phyloP scores from a whole-genome alignment of 2,113 vertebrate genomes.

The Pipra filicauda region DNA sequence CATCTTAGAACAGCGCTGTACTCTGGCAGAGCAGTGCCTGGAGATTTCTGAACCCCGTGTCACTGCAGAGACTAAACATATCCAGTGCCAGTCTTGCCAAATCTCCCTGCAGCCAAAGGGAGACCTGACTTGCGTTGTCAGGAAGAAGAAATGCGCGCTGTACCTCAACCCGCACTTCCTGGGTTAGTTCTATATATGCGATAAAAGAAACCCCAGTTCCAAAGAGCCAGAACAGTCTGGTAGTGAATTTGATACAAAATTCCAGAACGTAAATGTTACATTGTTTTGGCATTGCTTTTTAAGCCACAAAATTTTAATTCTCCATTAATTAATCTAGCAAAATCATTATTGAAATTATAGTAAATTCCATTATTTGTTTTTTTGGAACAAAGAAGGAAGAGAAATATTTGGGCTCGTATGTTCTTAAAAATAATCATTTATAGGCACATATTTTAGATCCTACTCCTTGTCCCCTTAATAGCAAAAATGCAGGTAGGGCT shows the following conservation, averaged over 20 bases:
- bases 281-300: not conserved
- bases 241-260: not conserved
- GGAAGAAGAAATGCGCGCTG: not conserved
- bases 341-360: not conserved
- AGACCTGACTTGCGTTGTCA: not conserved
- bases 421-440: not conserved
- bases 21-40: not conserved
- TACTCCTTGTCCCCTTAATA: not conserved
- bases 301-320: not conserved
- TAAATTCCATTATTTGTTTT: not conserved
- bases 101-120: not conserved
- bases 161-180: not conserved
- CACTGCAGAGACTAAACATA: not conserved
- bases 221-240: not conserved
- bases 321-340: not conserved
- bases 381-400: not conserved
- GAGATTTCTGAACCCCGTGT: not conserved
- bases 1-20: accelerated
- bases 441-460: not conserved
- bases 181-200: not conserved
- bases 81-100: not conserved
- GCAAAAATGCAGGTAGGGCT: not conserved
- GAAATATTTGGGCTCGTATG: not conserved
- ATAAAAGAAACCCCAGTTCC: not conserved
- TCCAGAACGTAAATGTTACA: not conserved